Percentiles rank a stretch among this genome's conserved stretches.
These are phyloP conservation scores for Xenopus borealis DNA, from an alignment of 2,113 vertebrate species.

Conservation along the genomic window DNA sequence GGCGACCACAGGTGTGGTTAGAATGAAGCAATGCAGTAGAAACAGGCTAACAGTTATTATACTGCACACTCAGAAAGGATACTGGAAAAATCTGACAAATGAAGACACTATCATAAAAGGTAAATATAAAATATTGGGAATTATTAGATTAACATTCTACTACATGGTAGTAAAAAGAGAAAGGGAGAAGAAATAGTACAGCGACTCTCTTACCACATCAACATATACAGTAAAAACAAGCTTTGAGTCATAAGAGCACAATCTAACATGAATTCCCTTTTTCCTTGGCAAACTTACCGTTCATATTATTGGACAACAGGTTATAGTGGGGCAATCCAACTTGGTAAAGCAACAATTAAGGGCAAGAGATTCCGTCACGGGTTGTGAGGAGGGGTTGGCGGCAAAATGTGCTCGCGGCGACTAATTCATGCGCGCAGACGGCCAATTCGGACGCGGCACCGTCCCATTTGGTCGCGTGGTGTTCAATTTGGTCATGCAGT, in stretches of 20 bases:
- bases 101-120: slow-evolving; percentile 8
- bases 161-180: slow-evolving; percentile 57
- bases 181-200: no score
- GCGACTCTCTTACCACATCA: slow-evolving; percentile 19
- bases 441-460: no score
- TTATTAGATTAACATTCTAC: slow-evolving; percentile 52
- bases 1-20: slow-evolving; percentile 44
- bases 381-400: no score
- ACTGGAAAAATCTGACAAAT: neutral
- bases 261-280: slow-evolving; percentile 41
- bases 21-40: slow-evolving; percentile 2
- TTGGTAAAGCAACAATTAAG: no score
- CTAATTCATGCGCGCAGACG: no score
- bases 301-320: no score
- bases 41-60: slow-evolving; percentile 17
- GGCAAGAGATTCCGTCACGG: no score
- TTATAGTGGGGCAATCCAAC: no score
- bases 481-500: no score
- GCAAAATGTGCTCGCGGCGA: no score
- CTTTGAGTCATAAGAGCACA: slow-evolving; percentile 40
- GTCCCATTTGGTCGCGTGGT: no score
- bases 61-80: slow-evolving; percentile 20
- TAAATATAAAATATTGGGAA: neutral
- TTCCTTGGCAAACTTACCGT: neutral
- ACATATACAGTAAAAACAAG: slow-evolving; percentile 44